Percentiles rank a stretch among this genome's conserved stretches.
Evolutionary conservation across 1,140 invertebrate species (phyloP).

Genomic region (Orussus abietinus): DNA sequence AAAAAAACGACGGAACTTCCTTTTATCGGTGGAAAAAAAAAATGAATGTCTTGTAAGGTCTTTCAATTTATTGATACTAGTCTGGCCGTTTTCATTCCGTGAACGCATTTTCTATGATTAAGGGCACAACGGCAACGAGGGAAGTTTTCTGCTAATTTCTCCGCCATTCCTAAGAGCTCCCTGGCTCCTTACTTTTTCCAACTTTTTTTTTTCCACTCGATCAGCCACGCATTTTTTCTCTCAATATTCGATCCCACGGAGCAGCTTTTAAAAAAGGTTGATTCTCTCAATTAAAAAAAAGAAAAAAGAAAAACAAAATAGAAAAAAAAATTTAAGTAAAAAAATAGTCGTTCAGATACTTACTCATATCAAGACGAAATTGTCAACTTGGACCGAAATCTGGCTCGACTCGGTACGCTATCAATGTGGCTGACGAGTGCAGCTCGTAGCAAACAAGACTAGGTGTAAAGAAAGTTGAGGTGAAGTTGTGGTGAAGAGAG

Average conservation of each 20-base stretch:
- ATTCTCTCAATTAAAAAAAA: neutral
- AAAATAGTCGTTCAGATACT: too few species aligned
- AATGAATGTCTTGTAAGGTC: too few species aligned
- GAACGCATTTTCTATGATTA: too few species aligned
- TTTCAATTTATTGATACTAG: too few species aligned
- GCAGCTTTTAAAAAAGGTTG: conserved; percentile 3
- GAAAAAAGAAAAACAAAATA: neutral
- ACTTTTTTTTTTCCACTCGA: conserved; percentile 24
- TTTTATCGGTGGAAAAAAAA: too few species aligned
- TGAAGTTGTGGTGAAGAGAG: conserved; percentile 39
- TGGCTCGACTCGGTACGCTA: too few species aligned
- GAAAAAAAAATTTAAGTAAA: too few species aligned
- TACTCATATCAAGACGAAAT: too few species aligned
- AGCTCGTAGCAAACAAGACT: conserved; percentile 17
- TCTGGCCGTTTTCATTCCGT: too few species aligned
- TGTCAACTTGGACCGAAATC: too few species aligned
- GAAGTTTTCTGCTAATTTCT: conserved; percentile 43
- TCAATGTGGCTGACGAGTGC: conserved; percentile 32
- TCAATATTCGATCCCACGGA: neutral
- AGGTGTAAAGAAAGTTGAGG: conserved; percentile 34
- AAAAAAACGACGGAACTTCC: too few species aligned
- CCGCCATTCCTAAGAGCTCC: conserved; percentile 43
- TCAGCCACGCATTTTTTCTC: conserved; percentile 25
- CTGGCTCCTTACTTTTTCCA: conserved; percentile 25
- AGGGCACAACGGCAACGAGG: conserved; percentile 29